Evolutionary conservation across 1,140 invertebrate species (phyloP).

Genomic region (Heliconius hewitsoni): DNA sequence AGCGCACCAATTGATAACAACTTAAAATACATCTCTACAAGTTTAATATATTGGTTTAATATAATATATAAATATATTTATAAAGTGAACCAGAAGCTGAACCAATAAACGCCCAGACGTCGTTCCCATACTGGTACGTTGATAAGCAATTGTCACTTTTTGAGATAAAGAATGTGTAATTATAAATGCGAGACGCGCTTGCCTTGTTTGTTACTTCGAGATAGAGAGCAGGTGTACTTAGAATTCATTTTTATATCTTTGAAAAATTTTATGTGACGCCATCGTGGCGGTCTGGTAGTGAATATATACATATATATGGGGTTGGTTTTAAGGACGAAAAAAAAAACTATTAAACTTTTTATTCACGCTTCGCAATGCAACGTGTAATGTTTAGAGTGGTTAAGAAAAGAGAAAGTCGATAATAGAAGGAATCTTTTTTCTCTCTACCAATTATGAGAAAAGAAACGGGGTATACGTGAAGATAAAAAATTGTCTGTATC

Average conservation of each 20-base stretch:
- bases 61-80: not conserved
- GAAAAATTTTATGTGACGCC: not conserved
- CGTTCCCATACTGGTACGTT: conserved; percentile 4
- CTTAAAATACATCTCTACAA: not conserved
- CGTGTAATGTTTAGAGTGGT: no score
- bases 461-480: no score
- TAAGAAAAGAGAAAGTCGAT: no score
- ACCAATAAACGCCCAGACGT: conserved; percentile 6
- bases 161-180: conserved; percentile 12
- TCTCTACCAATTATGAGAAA: no score
- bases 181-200: conserved; percentile 13
- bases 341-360: no score
- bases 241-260: conserved; percentile 2
- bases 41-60: not conserved
- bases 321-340: no score
- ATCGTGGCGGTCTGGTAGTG: not conserved
- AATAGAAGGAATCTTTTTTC: no score
- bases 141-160: conserved; percentile 6
- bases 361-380: no score
- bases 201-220: conserved; percentile 1
- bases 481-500: no score
- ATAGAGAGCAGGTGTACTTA: conserved; percentile 13
- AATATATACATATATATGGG: no score
- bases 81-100: not conserved
- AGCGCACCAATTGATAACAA: not conserved